A percentile compares a stretch with the other conserved stretches of the same genome.
Evolutionary conservation across 2,888 invertebrate species (phyloP).

Genomic region (Xestia rhomboidea): DNA sequence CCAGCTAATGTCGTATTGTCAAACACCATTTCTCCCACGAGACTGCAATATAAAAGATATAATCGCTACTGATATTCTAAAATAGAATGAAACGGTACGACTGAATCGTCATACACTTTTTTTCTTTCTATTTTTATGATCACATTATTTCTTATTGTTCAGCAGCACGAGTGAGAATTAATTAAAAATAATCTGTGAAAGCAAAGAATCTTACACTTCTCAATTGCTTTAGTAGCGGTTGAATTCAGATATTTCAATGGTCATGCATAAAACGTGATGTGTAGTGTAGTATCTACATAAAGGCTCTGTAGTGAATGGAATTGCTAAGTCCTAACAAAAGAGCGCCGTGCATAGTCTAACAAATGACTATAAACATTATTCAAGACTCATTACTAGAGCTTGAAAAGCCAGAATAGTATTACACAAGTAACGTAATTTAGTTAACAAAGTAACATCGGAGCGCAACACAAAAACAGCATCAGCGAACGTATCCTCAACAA

Average conservation of each 20-base stretch:
- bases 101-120: slow-evolving; percentile 37
- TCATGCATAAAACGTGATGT: slow-evolving; percentile 17
- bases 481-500: slow-evolving; percentile 75
- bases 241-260: slow-evolving; percentile 30
- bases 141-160: slow-evolving; percentile 45
- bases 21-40: slow-evolving; percentile 56
- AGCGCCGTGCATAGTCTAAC: slow-evolving; percentile 36
- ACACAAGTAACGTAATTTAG: slow-evolving; percentile 67
- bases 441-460: slow-evolving; percentile 65
- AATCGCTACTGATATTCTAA: slow-evolving; percentile 48
- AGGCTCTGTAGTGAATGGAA: slow-evolving; percentile 44
- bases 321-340: slow-evolving; percentile 48
- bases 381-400: slow-evolving; percentile 61
- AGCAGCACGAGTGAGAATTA: slow-evolving; percentile 28
- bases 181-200: slow-evolving; percentile 48
- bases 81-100: slow-evolving; percentile 35
- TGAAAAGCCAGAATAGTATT: slow-evolving; percentile 61
- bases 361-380: slow-evolving; percentile 58
- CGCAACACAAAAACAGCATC: slow-evolving; percentile 72
- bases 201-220: slow-evolving; percentile 29
- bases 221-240: slow-evolving; percentile 23
- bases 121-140: slow-evolving; percentile 28
- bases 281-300: slow-evolving; percentile 40
- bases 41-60: slow-evolving; percentile 52
- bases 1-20: slow-evolving; percentile 62